Evolutionary conservation across 2,888 invertebrate species (phyloP).

Genomic region (Mechanitis messenoides): DNA sequence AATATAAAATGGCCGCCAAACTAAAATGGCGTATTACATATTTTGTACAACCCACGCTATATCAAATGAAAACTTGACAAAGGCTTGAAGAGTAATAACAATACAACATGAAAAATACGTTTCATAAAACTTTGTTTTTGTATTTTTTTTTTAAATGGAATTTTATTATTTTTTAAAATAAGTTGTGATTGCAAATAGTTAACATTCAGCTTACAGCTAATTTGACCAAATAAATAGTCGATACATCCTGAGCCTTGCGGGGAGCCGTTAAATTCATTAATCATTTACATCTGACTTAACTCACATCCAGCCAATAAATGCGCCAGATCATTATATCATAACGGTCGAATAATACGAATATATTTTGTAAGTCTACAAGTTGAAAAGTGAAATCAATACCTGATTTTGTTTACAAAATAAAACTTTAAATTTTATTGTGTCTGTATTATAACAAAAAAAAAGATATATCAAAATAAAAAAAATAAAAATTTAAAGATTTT

Average conservation of each 20-base stretch:
- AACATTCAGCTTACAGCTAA: background rate
- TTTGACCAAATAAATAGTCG: conserved; percentile 18
- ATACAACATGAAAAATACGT: too few relatives aligned
- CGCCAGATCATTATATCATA: conserved; percentile 27
- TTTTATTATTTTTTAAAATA: too few relatives aligned
- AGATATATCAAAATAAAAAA: background rate
- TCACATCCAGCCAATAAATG: conserved; percentile 30
- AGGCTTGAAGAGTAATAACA: too few relatives aligned
- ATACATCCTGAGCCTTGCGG: conserved; percentile 20
- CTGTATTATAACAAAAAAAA: background rate
- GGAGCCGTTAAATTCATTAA: conserved; percentile 27
- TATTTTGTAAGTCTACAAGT: conserved; percentile 17
- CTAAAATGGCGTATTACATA: too few relatives aligned
- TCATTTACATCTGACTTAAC: conserved; percentile 31
- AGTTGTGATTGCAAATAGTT: background rate
- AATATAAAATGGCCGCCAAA: too few relatives aligned
- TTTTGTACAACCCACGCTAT: too few relatives aligned
- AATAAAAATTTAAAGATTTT: too few relatives aligned
- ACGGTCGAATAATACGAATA: conserved; percentile 17
- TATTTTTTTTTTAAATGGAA: too few relatives aligned
- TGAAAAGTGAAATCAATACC: background rate
- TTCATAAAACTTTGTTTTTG: conserved; percentile 34
- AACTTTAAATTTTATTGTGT: background rate
- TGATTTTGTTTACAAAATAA: background rate
- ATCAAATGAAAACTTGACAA: too few relatives aligned